Evolutionary conservation across 2,888 invertebrate species (phyloP).

Genomic region (Hybos culiciformis): DNA sequence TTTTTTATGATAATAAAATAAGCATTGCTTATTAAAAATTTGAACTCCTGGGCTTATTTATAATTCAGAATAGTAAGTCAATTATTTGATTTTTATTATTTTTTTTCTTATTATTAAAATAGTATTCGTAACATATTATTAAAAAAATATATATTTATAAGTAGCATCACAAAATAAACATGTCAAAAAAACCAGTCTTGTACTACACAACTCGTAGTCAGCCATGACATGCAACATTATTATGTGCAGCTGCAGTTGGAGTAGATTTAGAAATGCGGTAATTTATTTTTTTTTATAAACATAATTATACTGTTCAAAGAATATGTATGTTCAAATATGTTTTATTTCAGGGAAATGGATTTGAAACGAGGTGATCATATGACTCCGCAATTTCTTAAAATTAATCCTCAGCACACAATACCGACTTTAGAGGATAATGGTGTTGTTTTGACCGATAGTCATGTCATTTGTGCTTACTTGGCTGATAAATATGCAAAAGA

Average conservation of each 20-base stretch:
- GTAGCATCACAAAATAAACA: too few species aligned
- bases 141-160: too few species aligned
- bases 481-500: constrained; percentile 40
- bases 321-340: neutral
- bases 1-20: too few species aligned
- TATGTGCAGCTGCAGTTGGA: constrained; percentile 50
- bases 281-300: constrained; percentile 6
- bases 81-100: too few species aligned
- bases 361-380: constrained; percentile 26
- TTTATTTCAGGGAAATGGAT: constrained; percentile 26
- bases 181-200: constrained; percentile 33
- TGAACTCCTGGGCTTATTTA: too few species aligned
- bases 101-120: too few species aligned
- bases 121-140: too few species aligned
- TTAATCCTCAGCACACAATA: constrained; percentile 44
- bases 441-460: constrained; percentile 31
- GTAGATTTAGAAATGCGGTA: constrained; percentile 44
- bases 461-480: constrained; percentile 40
- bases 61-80: too few species aligned
- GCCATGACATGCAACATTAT: constrained; percentile 48
- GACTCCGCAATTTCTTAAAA: constrained; percentile 29
- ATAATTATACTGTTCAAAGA: neutral
- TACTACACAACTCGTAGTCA: constrained; percentile 50
- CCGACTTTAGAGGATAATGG: constrained; percentile 32
- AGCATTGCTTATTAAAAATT: too few species aligned